Base-by-base conservation (phyloP, 2,888 invertebrate genomes). In the Drosophila ustulata region DNA sequence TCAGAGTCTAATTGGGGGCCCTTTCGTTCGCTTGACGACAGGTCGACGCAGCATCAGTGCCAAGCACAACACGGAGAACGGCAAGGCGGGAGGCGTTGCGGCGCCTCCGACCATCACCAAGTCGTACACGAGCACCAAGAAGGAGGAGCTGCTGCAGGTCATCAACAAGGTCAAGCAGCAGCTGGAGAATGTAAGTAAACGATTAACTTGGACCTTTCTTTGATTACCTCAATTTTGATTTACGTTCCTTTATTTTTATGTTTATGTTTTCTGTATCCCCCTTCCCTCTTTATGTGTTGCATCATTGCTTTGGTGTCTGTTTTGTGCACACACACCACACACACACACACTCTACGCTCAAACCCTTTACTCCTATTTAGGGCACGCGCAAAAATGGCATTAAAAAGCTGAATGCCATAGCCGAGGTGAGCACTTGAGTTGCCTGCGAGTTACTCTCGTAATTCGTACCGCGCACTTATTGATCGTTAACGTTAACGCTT, bases 151-250 rank as follows among this genome's bases (percentile, higher is more conserved):
- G 72, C 95, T 96, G 86, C 94, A 96, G 90, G 94, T 97, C 84
- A 95, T 97, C 82, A 95, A 96, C 88, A 97, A 97, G 93, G 97
- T 97, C 0, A 94, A 96, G 89, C 94, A 95, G 78, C 97, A 97
- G 92, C 92, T 98, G 71, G 97, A 97, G 93, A 97, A 95, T 91
- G 98, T 98, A 92, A 95, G 96, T 94, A 52, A 6, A 11, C 4
- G 18, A 1, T 18, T n/a, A n/a, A 26, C n/a, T 30, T 32, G 3
- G 41, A 18, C 23, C 23, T 43, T 37, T 13, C 18, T 37, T 30
- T 49, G 49, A 61, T 69, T 43, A 59, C 23, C 49, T 43, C 43
- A 37, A 53, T 57, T 53, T 9, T 30, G 34, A 43, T 67, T 65
- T 57, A 37, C 32, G 69, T 57, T 70, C 56, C 55, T 74, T 41